Percentiles rank a stretch among this genome's conserved stretches.
Conservation (phyloP, 2,888 invertebrate species). For the Thymelicus acteon region DNA sequence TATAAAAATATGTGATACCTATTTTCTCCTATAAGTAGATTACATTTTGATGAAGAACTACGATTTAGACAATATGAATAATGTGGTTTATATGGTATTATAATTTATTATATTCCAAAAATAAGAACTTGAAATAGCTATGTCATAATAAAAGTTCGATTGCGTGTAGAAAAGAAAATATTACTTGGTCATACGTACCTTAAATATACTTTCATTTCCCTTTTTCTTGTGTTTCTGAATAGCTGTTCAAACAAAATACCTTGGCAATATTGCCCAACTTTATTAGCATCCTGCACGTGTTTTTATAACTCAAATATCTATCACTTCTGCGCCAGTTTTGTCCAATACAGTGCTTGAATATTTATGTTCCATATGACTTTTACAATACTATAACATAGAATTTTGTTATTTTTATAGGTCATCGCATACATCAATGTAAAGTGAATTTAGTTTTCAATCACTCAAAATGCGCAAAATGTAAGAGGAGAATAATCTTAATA, state of each 20-base stretch:
- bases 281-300: constrained; percentile 82
- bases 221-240: constrained; percentile 76
- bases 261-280: constrained; percentile 80
- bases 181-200: constrained; percentile 82
- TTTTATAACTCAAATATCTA: constrained; percentile 79
- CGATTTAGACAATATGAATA: no score
- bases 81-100: no score
- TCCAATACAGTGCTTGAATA: constrained; percentile 68
- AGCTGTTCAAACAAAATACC: constrained; percentile 83
- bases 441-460: background rate
- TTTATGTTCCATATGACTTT: constrained; percentile 32
- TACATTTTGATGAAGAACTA: no score
- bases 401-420: background rate
- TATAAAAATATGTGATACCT: no score
- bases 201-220: constrained; percentile 80
- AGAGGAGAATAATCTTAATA: constrained; percentile 33
- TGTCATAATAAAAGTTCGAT: constrained; percentile 79
- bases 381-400: background rate
- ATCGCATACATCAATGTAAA: background rate
- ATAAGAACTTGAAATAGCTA: constrained; percentile 77
- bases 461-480: constrained; percentile 43
- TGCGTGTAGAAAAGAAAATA: constrained; percentile 85
- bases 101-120: constrained; percentile 56
- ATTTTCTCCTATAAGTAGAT: no score
- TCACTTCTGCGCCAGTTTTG: constrained; percentile 69